Conservation (phyloP, 1,140 invertebrate genomes). For the Carposina sasakii region DNA sequence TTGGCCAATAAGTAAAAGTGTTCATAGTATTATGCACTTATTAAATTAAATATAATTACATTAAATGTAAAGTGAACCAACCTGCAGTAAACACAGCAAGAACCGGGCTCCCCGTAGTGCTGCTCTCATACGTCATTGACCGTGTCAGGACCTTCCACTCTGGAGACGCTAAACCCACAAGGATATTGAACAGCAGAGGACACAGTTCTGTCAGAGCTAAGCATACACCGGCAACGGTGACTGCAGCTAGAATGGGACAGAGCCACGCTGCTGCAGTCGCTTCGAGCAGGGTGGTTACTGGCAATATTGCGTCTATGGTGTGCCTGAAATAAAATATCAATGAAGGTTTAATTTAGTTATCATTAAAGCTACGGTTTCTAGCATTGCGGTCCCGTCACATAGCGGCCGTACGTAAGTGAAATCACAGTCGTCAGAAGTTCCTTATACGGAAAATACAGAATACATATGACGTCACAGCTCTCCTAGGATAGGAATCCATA, state of each 20-base stretch:
- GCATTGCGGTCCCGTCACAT: too few relatives aligned
- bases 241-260: conserved; percentile 75
- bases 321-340: conserved; percentile 34
- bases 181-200: conserved; percentile 73
- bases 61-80: conserved; percentile 23
- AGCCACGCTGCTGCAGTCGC: conserved; percentile 75
- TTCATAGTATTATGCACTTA: background rate
- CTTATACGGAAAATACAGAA: too few relatives aligned
- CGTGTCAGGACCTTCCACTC: conserved; percentile 78
- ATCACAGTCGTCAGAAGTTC: too few relatives aligned
- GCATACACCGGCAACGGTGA: conserved; percentile 74
- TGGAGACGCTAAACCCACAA: conserved; percentile 75
- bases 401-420: too few relatives aligned
- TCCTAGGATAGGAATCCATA: too few relatives aligned
- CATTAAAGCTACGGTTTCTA: too few relatives aligned
- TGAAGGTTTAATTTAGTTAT: too few relatives aligned
- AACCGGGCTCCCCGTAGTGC: conserved; percentile 77
- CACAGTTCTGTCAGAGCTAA: conserved; percentile 76
- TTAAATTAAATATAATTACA: background rate
- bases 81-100: conserved; percentile 78
- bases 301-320: conserved; percentile 72
- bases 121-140: conserved; percentile 77
- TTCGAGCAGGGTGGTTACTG: conserved; percentile 76
- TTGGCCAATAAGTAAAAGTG: too few relatives aligned
- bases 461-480: too few relatives aligned